Base-by-base conservation (phyloP, 1,140 invertebrate genomes). In the Dreissena polymorpha region DNA sequence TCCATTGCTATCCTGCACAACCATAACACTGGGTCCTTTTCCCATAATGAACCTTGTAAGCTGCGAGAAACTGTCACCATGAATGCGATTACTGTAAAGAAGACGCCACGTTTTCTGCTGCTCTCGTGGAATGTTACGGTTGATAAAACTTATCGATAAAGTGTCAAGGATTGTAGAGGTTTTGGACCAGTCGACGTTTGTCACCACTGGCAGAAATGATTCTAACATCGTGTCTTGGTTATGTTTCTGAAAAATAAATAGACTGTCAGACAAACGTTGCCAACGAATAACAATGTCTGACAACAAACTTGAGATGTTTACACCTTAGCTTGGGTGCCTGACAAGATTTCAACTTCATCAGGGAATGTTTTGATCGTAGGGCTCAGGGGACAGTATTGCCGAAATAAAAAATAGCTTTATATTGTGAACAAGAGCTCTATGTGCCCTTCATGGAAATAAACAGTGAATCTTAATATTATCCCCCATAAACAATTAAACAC, bases 1-100 rank as follows among this genome's bases (percentile, higher is more conserved):
- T n/a, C 96, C 96, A 87, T 95, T 95, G 68, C 94, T 95, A 88
- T 98, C 97, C 90, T 96, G 84, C 0, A 93, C 74, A 25, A 93
- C 74, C 18, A 93, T 39, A 10, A 93, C 65, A 27, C 85, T 89
- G 25, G 92, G 92, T n/a, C 92, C 92, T 67, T 90, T 86, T 51
- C 88, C 86, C 14, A 85, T 72, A 39, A 93, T 88, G 29, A 85
- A 74, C 57, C 87, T 81, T 2, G 91, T 72, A 29, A 93, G 71
- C 74, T 91, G 92, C 1, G 92, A 85, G 83, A 93, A 93, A 77
- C 93, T 93, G 70, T 90, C 89, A 0, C 93, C 93, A 85, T 92
- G 89, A 23, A 89, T 67, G 49, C 53, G 65, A 72, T 89, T 93
- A 71, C 87, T 89, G 81, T 90, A 93, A n/a, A 93, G 81, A 1